Percentiles rank a stretch among this genome's conserved stretches.
Conservation (phyloP, 1,140 invertebrate genomes). For the Conus ventricosus region DNA sequence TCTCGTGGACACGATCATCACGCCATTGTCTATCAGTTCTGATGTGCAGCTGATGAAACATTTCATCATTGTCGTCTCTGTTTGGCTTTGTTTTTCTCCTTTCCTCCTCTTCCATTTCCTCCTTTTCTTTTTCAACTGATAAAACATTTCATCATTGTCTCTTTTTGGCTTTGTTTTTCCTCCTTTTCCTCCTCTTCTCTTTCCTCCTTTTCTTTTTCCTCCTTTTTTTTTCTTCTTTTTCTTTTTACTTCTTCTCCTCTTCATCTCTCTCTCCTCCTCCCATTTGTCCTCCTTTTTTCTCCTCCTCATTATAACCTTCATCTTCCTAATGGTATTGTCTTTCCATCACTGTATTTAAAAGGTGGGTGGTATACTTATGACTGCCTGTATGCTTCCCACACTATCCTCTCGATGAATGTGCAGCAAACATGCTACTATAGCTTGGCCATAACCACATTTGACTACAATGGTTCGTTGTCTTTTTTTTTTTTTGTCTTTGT, state of each 20-base stretch:
- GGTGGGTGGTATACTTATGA: too few relatives aligned
- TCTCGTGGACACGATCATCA: background rate
- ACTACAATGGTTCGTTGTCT: too few relatives aligned
- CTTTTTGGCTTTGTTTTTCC: background rate
- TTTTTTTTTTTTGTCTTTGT: too few relatives aligned
- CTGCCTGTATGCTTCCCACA: too few relatives aligned
- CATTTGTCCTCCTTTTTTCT: background rate
- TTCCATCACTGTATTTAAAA: too few relatives aligned
- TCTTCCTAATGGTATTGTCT: background rate
- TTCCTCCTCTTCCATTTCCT: too few relatives aligned
- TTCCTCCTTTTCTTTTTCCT: slow-evolving; percentile 4
- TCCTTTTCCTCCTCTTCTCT: background rate
- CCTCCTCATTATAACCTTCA: background rate
- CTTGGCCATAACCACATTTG: too few relatives aligned
- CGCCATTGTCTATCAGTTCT: background rate
- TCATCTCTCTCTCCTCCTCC: background rate
- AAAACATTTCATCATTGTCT: background rate
- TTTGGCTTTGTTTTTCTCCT: background rate
- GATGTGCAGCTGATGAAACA: background rate
- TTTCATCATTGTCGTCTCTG: background rate
- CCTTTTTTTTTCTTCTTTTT: background rate
- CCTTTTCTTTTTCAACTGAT: background rate
- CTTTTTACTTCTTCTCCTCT: background rate
- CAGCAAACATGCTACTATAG: too few relatives aligned
- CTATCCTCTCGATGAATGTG: too few relatives aligned